Percentiles rank a stretch among this genome's conserved stretches.
phyloP scores from a whole-genome alignment of 2,797 vertebrate species.

The Sciurus vulgaris region DNA sequence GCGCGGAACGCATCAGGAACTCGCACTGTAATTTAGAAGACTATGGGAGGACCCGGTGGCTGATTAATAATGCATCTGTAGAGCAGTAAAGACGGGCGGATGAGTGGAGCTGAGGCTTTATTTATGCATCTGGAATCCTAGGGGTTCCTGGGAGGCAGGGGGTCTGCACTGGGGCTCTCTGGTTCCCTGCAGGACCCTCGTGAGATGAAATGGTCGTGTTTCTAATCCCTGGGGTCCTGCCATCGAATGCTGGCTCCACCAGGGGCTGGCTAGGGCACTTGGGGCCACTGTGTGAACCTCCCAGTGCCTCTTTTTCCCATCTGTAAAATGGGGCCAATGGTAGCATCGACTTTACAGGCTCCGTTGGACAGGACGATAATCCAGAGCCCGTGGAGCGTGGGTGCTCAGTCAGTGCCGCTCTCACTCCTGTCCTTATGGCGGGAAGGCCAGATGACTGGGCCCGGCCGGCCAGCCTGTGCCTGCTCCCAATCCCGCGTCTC shows the following conservation, averaged over 20 bases:
- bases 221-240: background rate
- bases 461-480: background rate
- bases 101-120: conserved; percentile 74
- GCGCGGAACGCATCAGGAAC: conserved; percentile 79
- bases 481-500: background rate
- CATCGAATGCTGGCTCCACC: background rate
- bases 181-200: background rate
- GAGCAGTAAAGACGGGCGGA: conserved; percentile 78
- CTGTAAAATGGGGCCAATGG: background rate
- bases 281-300: background rate
- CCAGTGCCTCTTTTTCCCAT: background rate
- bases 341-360: accelerated
- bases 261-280: background rate
- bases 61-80: conserved; percentile 87
- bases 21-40: conserved; percentile 84
- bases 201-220: background rate
- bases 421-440: accelerated
- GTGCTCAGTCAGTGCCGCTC: accelerated
- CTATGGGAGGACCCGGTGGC: conserved; percentile 81
- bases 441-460: background rate
- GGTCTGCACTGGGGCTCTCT: conserved; percentile 24
- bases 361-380: background rate
- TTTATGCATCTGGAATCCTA: conserved; percentile 60
- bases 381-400: background rate
- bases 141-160: background rate